Evolutionary conservation across 1,140 invertebrate genomes (phyloP), one percentile per base, ranked within the genome.

Genomic region (Rhizoglyphus robini): DNA sequence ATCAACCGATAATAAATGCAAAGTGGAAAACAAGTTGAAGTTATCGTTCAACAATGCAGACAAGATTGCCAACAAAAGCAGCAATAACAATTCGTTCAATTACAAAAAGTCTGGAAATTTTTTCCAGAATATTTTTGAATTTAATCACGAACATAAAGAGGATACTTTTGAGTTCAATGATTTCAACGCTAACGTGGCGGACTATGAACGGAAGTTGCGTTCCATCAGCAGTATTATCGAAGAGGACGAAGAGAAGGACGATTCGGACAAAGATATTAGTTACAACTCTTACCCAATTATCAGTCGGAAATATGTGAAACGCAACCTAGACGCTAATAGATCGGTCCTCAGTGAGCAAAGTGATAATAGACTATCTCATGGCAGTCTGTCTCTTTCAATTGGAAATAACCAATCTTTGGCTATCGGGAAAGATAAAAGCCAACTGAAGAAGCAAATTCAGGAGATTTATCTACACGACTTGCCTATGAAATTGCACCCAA

Each of bases 141-240:
- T 51, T 51, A 51, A 51, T 51, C 48, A 51, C 4, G 48, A 51
- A 23, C 23, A 51, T 25, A 20, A 51, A 4, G 48, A 51, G 13
- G 48, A 51, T 51, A 20, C 48, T 13, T 51, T 51, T 51, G 48
- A 51, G 23, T 51, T 51, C 23, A 51, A 51, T 51, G 48, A 51
- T 51, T 51, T 51, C 15, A 23, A 51, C 15, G 8, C 23, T 23
- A 13, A 51, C 15, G 18, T 27, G 3, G 15, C 48, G 1, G 23
- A 51, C 13, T 51, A 20, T 51, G 23, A 51, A 25, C 15, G 15
- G 29, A 51, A 51, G 23, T 23, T 51, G 15, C 18, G 23, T 23
- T 13, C 48, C 3, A 51, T 51, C 3, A 51, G 23, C 13, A 51
- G 48, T 27, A 51, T 51, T 11, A 51, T 51, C 13, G 48, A 51